These are phyloP conservation scores for Sebastes vulpes DNA, from an alignment of 2,797 vertebrate species.

Conservation along the genomic window DNA sequence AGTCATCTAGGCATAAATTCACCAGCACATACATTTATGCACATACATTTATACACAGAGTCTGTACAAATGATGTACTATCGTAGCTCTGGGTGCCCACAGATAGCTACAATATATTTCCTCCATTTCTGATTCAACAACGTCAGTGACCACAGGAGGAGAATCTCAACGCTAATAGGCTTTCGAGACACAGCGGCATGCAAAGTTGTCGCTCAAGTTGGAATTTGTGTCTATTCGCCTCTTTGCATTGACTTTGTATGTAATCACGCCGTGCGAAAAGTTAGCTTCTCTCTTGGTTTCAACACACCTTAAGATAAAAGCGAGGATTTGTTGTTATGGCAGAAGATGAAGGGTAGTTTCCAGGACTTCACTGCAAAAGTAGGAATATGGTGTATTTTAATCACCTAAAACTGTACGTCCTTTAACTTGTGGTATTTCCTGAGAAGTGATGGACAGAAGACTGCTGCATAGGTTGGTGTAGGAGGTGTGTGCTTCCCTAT, in stretches of 20 bases:
- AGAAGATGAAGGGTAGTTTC: background rate
- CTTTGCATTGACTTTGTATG: background rate
- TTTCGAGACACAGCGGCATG: too few relatives aligned
- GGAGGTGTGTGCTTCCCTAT: slow-evolving; percentile 1
- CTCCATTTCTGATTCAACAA: too few relatives aligned
- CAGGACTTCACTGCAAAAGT: background rate
- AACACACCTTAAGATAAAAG: background rate
- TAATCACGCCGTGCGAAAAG: background rate
- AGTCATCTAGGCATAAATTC: too few relatives aligned
- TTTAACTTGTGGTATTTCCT: background rate
- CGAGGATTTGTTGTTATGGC: background rate
- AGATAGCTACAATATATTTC: too few relatives aligned
- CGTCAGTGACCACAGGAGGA: too few relatives aligned
- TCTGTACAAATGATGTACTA: too few relatives aligned
- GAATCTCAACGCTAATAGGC: too few relatives aligned
- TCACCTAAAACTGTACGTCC: background rate
- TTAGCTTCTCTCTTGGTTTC: background rate
- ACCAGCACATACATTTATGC: too few relatives aligned
- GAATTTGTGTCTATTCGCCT: background rate
- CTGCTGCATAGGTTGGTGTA: background rate
- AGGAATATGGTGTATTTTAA: background rate
- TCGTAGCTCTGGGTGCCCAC: too few relatives aligned
- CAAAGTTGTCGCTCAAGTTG: too few relatives aligned
- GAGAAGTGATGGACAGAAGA: background rate
- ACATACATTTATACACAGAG: too few relatives aligned